Evolutionary conservation across 92 coral and sea anemone species (phyloP).

Genomic region (Porites lobata): DNA sequence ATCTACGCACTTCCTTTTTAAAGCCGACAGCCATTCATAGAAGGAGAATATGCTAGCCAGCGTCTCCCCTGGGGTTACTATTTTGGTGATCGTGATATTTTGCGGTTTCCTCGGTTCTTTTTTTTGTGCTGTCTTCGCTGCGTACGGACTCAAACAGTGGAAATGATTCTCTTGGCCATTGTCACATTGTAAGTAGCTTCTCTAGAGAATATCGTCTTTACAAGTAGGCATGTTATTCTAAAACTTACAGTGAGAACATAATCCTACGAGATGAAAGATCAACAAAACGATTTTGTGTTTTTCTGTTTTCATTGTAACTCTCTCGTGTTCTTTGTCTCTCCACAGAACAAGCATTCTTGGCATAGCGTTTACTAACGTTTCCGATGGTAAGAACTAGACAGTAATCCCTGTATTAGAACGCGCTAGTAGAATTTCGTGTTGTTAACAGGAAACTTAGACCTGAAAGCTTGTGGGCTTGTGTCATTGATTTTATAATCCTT

Average conservation of each 20-base stretch:
- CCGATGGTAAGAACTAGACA: conserved; percentile 19
- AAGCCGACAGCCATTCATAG: conserved; percentile 25
- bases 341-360: conserved; percentile 6
- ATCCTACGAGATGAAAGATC: background rate
- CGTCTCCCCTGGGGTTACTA: conserved; percentile 23
- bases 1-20: conserved; percentile 26
- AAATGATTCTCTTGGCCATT: conserved; percentile 6
- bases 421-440: background rate
- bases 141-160: conserved; percentile 5
- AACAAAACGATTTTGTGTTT: background rate
- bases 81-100: background rate
- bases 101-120: background rate
- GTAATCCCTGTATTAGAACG: too few relatives aligned
- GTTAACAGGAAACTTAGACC: too few relatives aligned
- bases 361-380: background rate
- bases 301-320: background rate
- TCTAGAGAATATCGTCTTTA: background rate
- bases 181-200: conserved; percentile 30
- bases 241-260: background rate
- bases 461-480: too few relatives aligned
- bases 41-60: background rate
- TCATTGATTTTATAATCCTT: too few relatives aligned
- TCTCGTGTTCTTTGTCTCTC: background rate
- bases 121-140: background rate
- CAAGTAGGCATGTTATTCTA: background rate